phyloP scores from a whole-genome alignment of 2,113 vertebrate genomes.

The Leptocoma aspasia region DNA sequence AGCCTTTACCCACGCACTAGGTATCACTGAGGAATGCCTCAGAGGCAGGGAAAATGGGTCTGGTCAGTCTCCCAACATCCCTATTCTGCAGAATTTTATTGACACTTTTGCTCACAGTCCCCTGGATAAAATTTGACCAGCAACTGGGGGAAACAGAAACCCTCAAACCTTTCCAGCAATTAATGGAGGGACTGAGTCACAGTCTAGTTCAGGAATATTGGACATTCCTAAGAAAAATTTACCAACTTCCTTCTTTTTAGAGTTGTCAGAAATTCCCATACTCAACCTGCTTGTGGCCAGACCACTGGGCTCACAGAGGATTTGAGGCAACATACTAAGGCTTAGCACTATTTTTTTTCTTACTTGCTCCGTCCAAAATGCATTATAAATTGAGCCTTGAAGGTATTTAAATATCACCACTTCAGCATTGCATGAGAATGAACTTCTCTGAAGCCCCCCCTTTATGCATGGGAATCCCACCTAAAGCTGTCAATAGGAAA shows the following conservation, averaged over 20 bases:
- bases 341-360: background rate
- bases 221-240: background rate
- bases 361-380: background rate
- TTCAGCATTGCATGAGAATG: background rate
- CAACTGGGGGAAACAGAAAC: background rate
- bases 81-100: background rate
- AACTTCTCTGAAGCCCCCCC: background rate
- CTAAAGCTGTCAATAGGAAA: background rate
- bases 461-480: background rate
- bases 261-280: background rate
- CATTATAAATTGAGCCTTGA: background rate
- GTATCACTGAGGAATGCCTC: background rate
- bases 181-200: background rate
- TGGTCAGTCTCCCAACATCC: background rate
- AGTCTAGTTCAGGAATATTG: background rate
- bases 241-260: background rate
- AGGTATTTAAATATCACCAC: background rate
- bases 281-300: background rate
- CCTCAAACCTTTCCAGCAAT: background rate
- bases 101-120: background rate
- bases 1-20: rapidly evolving
- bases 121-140: background rate
- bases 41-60: background rate
- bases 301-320: background rate
- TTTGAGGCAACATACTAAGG: background rate